phyloP scores from a whole-genome alignment of 1,140 invertebrate genomes.

The Fopius arisanus region DNA sequence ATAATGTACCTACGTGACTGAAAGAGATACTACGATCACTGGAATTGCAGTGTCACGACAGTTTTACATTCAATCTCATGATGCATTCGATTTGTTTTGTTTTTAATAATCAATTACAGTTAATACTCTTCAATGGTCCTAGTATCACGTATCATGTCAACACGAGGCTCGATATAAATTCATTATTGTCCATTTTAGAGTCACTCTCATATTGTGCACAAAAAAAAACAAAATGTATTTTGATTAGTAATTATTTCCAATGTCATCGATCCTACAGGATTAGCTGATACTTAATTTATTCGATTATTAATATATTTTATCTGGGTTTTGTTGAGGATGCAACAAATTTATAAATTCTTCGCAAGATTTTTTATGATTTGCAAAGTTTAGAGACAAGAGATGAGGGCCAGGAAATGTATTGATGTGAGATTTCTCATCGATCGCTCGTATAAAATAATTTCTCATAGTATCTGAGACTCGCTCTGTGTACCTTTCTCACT shows the following conservation, averaged over 20 bases:
- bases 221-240: not conserved
- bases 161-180: not conserved
- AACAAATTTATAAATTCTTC: not conserved
- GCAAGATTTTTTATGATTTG: not conserved
- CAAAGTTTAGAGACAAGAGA: not conserved
- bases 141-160: slow-evolving; percentile 19
- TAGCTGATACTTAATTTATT: not conserved
- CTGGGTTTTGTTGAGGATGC: not conserved
- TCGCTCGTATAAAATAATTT: not conserved
- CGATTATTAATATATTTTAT: not conserved
- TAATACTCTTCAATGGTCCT: slow-evolving; percentile 16
- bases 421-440: not conserved
- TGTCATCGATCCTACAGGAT: not conserved
- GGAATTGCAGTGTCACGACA: slow-evolving; percentile 15
- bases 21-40: slow-evolving; percentile 15
- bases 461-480: slow-evolving; percentile 3
- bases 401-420: not conserved
- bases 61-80: not conserved
- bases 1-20: slow-evolving; percentile 22
- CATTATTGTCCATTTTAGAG: not conserved
- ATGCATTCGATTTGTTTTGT: not conserved
- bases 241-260: not conserved
- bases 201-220: not conserved
- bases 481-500: slow-evolving; percentile 5
- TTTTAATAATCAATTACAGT: slow-evolving; percentile 12